A percentile compares a stretch with the other conserved stretches of the same genome.
Evolutionary conservation across 2,113 vertebrate species (phyloP).

Genomic region (Oreochromis niloticus): DNA sequence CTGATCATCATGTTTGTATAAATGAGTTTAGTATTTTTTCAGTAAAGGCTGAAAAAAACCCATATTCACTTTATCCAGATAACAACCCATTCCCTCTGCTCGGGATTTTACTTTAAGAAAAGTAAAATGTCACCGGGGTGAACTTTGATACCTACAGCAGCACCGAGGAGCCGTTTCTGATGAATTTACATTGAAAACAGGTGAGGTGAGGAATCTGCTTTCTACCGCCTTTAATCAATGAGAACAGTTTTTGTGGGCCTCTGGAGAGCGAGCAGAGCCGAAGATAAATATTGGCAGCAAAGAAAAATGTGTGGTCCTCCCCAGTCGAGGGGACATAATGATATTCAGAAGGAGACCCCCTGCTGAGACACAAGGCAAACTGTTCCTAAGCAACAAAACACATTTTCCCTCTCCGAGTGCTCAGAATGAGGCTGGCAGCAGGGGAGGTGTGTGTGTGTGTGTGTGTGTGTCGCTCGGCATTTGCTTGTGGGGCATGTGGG

Average conservation of each 20-base stretch:
- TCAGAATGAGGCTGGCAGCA: constrained; percentile 10
- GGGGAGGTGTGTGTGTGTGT: neutral
- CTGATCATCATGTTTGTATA: neutral
- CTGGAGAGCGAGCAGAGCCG: constrained; percentile 30
- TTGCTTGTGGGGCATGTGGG: neutral
- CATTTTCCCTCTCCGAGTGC: constrained; percentile 45
- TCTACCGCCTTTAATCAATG: constrained; percentile 58
- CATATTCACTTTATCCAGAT: neutral
- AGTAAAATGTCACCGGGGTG: neutral
- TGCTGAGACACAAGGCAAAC: constrained; percentile 61
- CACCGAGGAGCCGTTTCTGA: neutral
- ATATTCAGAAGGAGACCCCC: constrained; percentile 70
- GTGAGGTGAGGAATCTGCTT: constrained; percentile 10
- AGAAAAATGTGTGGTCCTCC: constrained; percentile 60
- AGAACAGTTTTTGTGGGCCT: constrained; percentile 46
- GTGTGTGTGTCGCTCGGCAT: neutral
- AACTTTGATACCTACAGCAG: constrained; percentile 20
- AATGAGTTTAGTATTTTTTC: neutral
- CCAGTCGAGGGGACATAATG: constrained; percentile 66
- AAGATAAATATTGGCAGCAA: constrained; percentile 71
- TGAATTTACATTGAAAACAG: constrained; percentile 27
- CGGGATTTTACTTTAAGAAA: neutral
- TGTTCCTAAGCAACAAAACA: constrained; percentile 78
- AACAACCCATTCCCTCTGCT: neutral
- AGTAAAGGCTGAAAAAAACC: neutral